Evolutionary conservation across 2,113 vertebrate species (phyloP).

Genomic region (Rhinopomastus cyanomelas): DNA sequence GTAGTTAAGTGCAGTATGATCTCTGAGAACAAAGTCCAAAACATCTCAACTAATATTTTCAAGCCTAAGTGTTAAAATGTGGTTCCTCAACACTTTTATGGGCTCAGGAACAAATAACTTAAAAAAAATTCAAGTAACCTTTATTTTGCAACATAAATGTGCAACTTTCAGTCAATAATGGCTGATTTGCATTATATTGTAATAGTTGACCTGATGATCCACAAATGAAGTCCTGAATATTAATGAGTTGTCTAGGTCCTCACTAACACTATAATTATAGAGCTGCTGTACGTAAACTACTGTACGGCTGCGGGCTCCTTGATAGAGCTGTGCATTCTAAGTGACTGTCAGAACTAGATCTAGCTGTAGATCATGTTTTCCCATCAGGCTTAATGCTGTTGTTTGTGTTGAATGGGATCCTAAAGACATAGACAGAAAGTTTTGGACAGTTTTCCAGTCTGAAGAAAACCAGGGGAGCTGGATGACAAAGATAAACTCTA

Average conservation of each 20-base stretch:
- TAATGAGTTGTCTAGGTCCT: not conserved
- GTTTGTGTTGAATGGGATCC: not conserved
- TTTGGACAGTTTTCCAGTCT: not conserved
- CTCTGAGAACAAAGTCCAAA: not conserved
- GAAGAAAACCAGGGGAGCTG: not conserved
- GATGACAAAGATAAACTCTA: not conserved
- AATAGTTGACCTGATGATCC: not conserved
- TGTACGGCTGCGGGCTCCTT: not conserved
- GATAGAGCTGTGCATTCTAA: accelerated
- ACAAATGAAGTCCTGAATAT: not conserved
- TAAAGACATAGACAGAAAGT: not conserved
- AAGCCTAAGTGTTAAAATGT: not conserved
- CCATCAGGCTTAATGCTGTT: not conserved
- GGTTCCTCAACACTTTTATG: not conserved
- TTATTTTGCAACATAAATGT: not conserved
- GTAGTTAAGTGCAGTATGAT: not conserved
- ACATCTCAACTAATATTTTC: not conserved
- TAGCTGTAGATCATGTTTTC: not conserved
- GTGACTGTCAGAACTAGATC: not conserved
- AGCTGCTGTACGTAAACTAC: not conserved
- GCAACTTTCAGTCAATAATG: not conserved
- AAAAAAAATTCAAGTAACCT: not conserved
- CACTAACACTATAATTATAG: not conserved
- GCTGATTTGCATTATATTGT: not conserved
- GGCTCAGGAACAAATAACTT: not conserved